Base-by-base conservation (phyloP, 2,888 invertebrate species). In the Cyclophora punctaria region DNA sequence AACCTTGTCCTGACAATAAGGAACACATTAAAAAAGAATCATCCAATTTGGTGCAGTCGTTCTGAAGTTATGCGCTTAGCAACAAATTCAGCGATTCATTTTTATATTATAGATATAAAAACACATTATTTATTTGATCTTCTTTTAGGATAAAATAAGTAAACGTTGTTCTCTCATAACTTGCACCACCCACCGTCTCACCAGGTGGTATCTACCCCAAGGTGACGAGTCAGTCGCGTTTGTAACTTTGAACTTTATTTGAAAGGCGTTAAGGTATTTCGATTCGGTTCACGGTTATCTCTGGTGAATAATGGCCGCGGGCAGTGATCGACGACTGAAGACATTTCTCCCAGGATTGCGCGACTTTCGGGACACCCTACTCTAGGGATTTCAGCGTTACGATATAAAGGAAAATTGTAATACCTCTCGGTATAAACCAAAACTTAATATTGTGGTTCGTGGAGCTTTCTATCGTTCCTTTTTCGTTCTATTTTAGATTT, bases 261-360 rank as follows among this genome's bases (percentile, higher is more conserved):
- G 48, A 35, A 50, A 37, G 53, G 52, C 43, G 58, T 53, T 60
- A 61, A 64, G 53, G 58, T 56, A 46, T 46, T 44, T 49, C 58
- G 57, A 62, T 68, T 66, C 63, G 57, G 64, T 59, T 62, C 50
- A 65, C 66, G 73, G 72, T 78, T 79, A 79, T 79, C 79, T 73
- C 68, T 53, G 66, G 71, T 80, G 80, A 81, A 75, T 80, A 79
- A 80, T 80, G 75, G 67, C 67, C 66, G 59, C 59, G 67, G 69
- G 68, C 71, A 56, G 71, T 76, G 80, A 80, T 78, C 72, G 79
- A 79, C 75, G 77, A 76, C 74, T 71, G 75, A 68, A 72, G 76
- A 75, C 79, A 71, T 76, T 78, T 79, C 68, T 67, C 62, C 55
- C 53, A 64, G 65, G 59, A 66, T 66, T 62, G 51, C 56, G 56